Conservation (phyloP, 2,888 invertebrate species). For the Scaptomyza reducta region DNA sequence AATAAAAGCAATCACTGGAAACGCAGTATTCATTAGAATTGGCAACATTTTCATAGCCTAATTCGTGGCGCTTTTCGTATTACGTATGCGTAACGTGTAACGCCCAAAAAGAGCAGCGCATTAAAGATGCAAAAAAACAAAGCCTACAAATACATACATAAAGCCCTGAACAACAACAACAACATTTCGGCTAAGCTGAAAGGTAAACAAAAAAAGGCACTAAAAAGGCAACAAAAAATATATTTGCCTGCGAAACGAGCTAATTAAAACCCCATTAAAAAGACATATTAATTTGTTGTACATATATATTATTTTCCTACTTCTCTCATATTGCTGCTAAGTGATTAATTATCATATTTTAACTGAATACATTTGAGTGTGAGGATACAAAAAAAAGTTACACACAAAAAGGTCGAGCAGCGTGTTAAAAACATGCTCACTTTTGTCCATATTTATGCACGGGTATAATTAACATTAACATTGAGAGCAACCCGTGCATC, state of each 20-base stretch:
- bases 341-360: conserved; percentile 78
- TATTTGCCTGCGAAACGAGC: conserved; percentile 62
- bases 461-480: conserved; percentile 76
- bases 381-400: background rate
- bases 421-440: conserved; percentile 48
- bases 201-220: conserved; percentile 53
- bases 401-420: conserved; percentile 53
- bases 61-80: conserved; percentile 53
- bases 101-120: conserved; percentile 42
- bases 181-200: conserved; percentile 26
- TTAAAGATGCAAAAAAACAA: conserved; percentile 65
- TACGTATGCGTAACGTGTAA: conserved; percentile 71
- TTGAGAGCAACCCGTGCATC: conserved; percentile 61
- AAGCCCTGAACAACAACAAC: conserved; percentile 29
- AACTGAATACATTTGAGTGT: conserved; percentile 29
- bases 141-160: conserved; percentile 23
- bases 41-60: conserved; percentile 61
- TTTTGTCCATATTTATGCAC: conserved; percentile 69
- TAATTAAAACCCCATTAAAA: conserved; percentile 73
- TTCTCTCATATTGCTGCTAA: conserved; percentile 32
- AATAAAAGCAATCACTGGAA: background rate
- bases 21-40: conserved; percentile 55
- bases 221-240: conserved; percentile 25
- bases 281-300: conserved; percentile 59
- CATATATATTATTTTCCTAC: background rate